Evolutionary conservation across 2,113 vertebrate species (phyloP).

Genomic region (Glaucomys volans): DNA sequence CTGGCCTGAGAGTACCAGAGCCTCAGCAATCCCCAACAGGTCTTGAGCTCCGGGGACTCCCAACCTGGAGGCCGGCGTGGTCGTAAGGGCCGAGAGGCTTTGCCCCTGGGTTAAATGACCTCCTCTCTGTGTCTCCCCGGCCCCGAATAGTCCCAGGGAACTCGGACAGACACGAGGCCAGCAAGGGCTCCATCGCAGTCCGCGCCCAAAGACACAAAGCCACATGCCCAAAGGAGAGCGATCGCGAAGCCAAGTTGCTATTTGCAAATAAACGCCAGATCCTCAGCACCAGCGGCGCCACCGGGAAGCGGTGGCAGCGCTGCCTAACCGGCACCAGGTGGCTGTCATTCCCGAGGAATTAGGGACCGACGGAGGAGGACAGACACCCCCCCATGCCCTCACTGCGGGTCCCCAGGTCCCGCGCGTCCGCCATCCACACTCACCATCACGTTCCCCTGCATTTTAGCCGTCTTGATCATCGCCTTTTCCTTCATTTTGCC

Average conservation of each 20-base stretch:
- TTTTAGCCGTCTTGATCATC: slow-evolving; percentile 97
- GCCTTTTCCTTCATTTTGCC: slow-evolving; percentile 95
- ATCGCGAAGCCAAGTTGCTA: slow-evolving; percentile 49
- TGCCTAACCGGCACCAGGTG: not conserved
- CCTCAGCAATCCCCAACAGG: slow-evolving; percentile 41
- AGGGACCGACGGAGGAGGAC: not conserved
- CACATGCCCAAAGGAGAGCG: not conserved
- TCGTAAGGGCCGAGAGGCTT: not conserved
- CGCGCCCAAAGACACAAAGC: not conserved
- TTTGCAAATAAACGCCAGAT: not conserved
- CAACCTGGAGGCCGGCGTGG: not conserved
- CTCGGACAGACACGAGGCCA: not conserved
- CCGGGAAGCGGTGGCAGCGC: not conserved
- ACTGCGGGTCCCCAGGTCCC: not conserved
- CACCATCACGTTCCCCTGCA: slow-evolving; percentile 98
- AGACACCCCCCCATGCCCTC: not conserved
- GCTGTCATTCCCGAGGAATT: fast-evolving
- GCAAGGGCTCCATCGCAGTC: not conserved
- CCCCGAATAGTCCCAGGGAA: not conserved
- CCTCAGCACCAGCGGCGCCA: not conserved
- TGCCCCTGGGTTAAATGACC: not conserved
- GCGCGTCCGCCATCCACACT: slow-evolving; percentile 81
- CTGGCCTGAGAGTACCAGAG: fast-evolving
- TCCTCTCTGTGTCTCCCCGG: not conserved
- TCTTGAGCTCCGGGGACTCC: not conserved